phyloP scores from a whole-genome alignment of 2,888 invertebrate genomes.

The Leptinotarsa haldemani region DNA sequence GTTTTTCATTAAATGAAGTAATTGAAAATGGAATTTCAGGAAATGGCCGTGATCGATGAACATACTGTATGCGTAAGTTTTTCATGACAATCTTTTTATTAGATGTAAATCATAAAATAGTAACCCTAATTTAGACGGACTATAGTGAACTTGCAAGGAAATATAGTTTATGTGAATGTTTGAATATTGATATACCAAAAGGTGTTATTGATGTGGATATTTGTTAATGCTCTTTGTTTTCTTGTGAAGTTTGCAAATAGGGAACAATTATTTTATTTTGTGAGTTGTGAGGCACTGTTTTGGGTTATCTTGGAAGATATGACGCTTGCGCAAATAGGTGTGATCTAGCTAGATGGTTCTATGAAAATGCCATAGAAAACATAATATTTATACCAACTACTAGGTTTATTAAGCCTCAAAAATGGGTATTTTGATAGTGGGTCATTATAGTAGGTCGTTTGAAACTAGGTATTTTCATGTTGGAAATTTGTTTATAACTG shows the following conservation, averaged over 20 bases:
- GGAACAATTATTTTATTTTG: conserved; percentile 15
- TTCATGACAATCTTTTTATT: conserved; percentile 48
- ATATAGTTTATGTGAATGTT: too few relatives aligned
- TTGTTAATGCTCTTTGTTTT: neutral
- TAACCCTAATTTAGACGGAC: neutral
- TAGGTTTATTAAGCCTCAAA: too few relatives aligned
- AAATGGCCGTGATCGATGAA: conserved; percentile 74
- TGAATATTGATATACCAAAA: too few relatives aligned
- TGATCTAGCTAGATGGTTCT: too few relatives aligned
- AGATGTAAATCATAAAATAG: conserved; percentile 22
- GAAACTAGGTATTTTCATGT: too few relatives aligned
- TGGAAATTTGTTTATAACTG: too few relatives aligned
- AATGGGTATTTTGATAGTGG: too few relatives aligned
- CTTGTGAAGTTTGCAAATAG: neutral
- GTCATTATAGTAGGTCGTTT: too few relatives aligned
- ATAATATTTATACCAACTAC: too few relatives aligned
- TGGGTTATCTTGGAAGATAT: conserved; percentile 26
- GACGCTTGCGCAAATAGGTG: conserved; percentile 23
- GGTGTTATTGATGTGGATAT: neutral
- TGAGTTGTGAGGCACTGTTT: conserved; percentile 40
- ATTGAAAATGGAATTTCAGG: conserved; percentile 72
- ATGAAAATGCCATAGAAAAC: too few relatives aligned
- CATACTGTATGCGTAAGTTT: conserved; percentile 72
- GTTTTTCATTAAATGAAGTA: conserved; percentile 41
- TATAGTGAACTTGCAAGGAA: too few relatives aligned